Percentiles rank a stretch among this genome's conserved stretches.
Evolutionary conservation across 1,140 invertebrate species (phyloP).

Genomic region (Drosophila aff.): DNA sequence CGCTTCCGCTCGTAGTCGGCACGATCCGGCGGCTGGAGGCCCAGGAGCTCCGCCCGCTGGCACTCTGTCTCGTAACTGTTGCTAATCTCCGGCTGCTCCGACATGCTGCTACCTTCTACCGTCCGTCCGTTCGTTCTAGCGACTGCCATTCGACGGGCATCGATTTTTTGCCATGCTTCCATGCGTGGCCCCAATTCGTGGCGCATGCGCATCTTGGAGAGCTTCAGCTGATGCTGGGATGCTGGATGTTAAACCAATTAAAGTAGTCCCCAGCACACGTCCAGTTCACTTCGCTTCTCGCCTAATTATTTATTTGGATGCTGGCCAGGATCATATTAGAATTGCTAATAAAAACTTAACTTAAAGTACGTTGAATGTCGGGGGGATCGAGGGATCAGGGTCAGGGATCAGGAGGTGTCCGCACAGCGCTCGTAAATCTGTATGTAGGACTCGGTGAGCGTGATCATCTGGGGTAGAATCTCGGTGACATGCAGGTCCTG

Average conservation of each 20-base stretch:
- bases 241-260: slow-evolving; percentile 23
- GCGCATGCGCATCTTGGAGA: slow-evolving; percentile 20
- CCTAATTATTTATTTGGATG: slow-evolving; percentile 2
- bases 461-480: slow-evolving; percentile 99
- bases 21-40: slow-evolving; percentile 88
- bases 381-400: neutral
- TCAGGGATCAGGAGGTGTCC: slow-evolving; percentile 20
- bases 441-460: slow-evolving; percentile 99
- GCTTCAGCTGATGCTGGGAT: slow-evolving; percentile 45
- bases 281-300: neutral
- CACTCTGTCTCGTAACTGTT: slow-evolving; percentile 90
- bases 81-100: slow-evolving; percentile 42
- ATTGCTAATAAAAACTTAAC: neutral
- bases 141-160: slow-evolving; percentile 32
- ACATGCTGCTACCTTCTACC: slow-evolving; percentile 43
- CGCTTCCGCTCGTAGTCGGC: slow-evolving; percentile 87
- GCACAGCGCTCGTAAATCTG: slow-evolving; percentile 90
- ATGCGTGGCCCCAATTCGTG: slow-evolving; percentile 17
- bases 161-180: slow-evolving; percentile 55
- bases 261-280: neutral
- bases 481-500: slow-evolving; percentile 99
- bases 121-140: slow-evolving; percentile 15
- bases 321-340: neutral
- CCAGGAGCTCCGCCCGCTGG: slow-evolving; percentile 90
- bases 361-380: neutral